A percentile compares a stretch with the other conserved stretches of the same genome.
Evolutionary conservation across 2,888 invertebrate species (phyloP).

Genomic region (Thecophora atra): DNA sequence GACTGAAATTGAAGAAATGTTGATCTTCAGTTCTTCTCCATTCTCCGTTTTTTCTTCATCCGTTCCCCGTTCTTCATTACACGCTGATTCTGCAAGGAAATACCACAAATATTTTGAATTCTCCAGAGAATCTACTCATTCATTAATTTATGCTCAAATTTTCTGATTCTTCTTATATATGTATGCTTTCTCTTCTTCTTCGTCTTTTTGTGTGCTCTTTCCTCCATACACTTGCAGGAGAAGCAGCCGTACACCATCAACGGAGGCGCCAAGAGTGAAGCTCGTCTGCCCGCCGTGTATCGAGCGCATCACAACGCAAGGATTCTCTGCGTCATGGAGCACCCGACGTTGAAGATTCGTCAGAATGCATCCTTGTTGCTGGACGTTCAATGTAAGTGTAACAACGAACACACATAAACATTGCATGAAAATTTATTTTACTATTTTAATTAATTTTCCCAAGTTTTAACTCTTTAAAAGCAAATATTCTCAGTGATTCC

Average conservation of each 20-base stretch:
- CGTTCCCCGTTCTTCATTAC: too few species aligned
- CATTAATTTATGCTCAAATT: neutral
- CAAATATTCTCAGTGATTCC: neutral
- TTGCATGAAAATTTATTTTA: too few species aligned
- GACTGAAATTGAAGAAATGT: too few species aligned
- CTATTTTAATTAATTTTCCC: neutral
- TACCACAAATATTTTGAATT: too few species aligned
- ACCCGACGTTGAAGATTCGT: conserved; percentile 68
- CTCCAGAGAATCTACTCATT: too few species aligned
- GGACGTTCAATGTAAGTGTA: conserved; percentile 66
- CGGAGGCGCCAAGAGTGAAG: conserved; percentile 71
- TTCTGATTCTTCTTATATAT: neutral
- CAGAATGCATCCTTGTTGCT: conserved; percentile 65
- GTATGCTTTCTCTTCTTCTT: neutral
- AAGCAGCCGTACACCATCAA: conserved; percentile 65
- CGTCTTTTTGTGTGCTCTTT: conserved; percentile 13
- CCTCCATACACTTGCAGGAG: conserved; percentile 53
- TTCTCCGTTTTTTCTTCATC: too few species aligned
- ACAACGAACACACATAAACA: neutral
- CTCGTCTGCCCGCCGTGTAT: conserved; percentile 78
- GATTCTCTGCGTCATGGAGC: conserved; percentile 82
- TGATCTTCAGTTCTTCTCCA: too few species aligned
- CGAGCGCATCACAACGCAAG: conserved; percentile 89
- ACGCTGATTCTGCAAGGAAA: too few species aligned
- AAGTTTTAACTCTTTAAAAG: neutral